Conservation (phyloP, 2,797 vertebrate genomes). For the Odontamblyopus rebecca region DNA sequence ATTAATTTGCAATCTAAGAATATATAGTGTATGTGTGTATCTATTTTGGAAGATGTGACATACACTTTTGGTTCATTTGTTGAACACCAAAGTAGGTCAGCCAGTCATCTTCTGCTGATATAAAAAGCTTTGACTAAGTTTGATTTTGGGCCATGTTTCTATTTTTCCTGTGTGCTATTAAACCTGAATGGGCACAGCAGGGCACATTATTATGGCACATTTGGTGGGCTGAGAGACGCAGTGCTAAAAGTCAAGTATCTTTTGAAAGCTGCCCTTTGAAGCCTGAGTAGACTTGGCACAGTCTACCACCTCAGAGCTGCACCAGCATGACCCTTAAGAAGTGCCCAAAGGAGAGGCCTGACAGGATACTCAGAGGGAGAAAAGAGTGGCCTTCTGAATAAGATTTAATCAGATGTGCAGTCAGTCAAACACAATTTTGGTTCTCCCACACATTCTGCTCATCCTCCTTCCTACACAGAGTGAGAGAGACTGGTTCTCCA, state of each 20-base stretch:
- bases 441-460: no score
- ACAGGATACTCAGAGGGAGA: background rate
- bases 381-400: no score
- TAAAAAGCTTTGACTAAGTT: constrained; percentile 52
- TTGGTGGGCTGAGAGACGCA: background rate
- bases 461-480: no score
- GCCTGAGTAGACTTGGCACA: background rate
- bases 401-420: background rate
- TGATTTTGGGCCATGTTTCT: constrained; percentile 27
- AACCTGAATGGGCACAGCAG: constrained; percentile 14
- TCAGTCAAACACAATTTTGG: background rate
- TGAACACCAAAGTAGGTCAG: constrained; percentile 61
- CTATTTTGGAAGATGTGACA: no score
- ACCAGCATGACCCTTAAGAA: constrained; percentile 12
- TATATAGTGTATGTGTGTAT: no score
- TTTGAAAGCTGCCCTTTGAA: constrained; percentile 16
- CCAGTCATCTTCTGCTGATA: constrained; percentile 40
- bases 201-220: constrained; percentile 11
- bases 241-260: constrained; percentile 10
- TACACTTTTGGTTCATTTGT: no score
- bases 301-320: background rate
- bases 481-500: no score
- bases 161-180: constrained; percentile 9
- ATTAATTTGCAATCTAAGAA: no score
- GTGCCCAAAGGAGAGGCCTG: background rate